These are phyloP conservation scores for Otolemur crassicaudatus DNA, from an alignment of 2,797 vertebrate species.

Conservation along the genomic window DNA sequence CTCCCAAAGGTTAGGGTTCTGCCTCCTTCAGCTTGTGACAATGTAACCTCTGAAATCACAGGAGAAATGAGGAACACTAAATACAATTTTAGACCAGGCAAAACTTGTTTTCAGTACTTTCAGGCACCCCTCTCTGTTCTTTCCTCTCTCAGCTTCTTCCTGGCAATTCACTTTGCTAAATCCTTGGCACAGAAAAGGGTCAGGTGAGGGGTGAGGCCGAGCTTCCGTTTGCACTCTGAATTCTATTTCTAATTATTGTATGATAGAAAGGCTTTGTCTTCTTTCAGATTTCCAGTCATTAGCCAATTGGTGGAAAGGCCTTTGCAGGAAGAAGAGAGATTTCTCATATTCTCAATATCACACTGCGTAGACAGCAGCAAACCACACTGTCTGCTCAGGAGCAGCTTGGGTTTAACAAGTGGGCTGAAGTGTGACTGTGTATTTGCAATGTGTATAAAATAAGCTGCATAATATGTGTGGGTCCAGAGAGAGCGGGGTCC, in stretches of 20 bases:
- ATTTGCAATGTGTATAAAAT: background rate
- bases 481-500: background rate
- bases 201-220: background rate
- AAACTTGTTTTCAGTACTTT: background rate
- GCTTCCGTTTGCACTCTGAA: background rate
- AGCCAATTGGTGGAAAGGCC: background rate
- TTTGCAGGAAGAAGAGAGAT: background rate
- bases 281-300: conserved; percentile 24
- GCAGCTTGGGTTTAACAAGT: background rate
- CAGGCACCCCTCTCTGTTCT: background rate
- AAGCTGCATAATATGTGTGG: background rate
- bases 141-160: background rate
- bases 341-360: background rate
- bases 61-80: background rate
- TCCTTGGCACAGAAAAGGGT: background rate
- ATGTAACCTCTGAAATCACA: conserved; percentile 14
- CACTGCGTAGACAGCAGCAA: background rate
- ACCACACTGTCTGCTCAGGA: background rate
- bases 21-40: background rate
- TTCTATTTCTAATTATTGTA: conserved; percentile 35
- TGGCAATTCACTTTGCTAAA: background rate
- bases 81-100: background rate
- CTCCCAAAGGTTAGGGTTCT: background rate
- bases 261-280: conserved; percentile 40
- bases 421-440: background rate